Evolutionary conservation across 1,140 invertebrate species (phyloP), one percentile per base, ranked within the genome.

Genomic region (Atopsyche davidsoni): DNA sequence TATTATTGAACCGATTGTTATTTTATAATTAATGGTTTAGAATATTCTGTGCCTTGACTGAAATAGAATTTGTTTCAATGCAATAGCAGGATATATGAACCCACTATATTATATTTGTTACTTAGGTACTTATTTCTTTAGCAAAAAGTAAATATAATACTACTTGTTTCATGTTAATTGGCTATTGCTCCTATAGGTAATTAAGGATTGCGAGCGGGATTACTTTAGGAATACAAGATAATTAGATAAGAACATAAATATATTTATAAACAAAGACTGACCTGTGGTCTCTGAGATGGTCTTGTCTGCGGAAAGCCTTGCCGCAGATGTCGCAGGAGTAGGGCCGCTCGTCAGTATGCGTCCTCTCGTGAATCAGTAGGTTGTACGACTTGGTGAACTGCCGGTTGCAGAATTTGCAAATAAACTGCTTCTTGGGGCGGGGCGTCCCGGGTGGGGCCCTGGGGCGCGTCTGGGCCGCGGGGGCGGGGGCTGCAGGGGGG

Each of bases 331-430:
- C 95, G 75, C 96, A 99, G 9, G 92, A 91, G 64, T 95, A 99
- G 2, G 96, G 96, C 45, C 96, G 72, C 68, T 99, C 96, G 69
- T 99, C 93, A 2, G 96, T 99, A 66, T 99, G 96, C 1, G 94
- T 98, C 59, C 94, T 78, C 69, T 98, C 92, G 72, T 98, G 96
- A 58, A 98, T 98, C 38, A 98, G 75, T 40, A 99, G 79, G 68
- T 98, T 98, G 74, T 99, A 98, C 13, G 92, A 90, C 73, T 98
- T 98, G 46, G 95, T 96, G 69, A 99, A 99, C 62, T 96, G 89
- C 28, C 96, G 80, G 63, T 90, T 88, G 72, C 96, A 99, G 68
- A 91, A 98, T 64, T 93, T 91, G 77, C 96, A 99, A 56, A 98
- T 96, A 70, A 96, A 98, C 65, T 98, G 90, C 66, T 96, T 96